phyloP scores from a whole-genome alignment of 2,888 invertebrate species.

The Rhopalosiphum nymphaeae region DNA sequence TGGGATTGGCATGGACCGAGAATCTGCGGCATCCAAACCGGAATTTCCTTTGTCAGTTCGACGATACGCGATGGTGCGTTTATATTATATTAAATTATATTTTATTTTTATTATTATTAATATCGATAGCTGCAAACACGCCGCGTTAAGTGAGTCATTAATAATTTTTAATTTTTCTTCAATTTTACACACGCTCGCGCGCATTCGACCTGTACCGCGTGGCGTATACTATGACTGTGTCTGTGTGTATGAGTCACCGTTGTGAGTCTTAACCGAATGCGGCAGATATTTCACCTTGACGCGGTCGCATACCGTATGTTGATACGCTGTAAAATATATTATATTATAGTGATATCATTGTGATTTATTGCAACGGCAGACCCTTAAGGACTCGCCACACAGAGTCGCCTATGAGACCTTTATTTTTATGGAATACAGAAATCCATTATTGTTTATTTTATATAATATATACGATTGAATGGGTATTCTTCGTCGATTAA shows the following conservation, averaged over 20 bases:
- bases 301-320: neutral
- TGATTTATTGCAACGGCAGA: neutral
- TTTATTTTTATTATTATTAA: neutral
- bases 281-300: neutral
- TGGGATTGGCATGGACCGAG: neutral
- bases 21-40: slow-evolving; percentile 24
- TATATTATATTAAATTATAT: neutral
- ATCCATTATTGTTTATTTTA: slow-evolving; percentile 8
- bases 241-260: neutral
- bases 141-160: slow-evolving; percentile 54
- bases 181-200: neutral
- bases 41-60: slow-evolving; percentile 27
- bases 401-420: neutral
- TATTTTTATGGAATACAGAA: neutral
- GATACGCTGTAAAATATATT: neutral
- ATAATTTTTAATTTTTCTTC: neutral
- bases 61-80: neutral
- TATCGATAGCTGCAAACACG: slow-evolving; percentile 16
- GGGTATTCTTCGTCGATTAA: slow-evolving; percentile 1
- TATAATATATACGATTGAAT: neutral
- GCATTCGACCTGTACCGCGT: neutral
- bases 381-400: neutral
- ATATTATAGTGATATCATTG: neutral
- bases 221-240: no score
- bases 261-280: neutral